Conservation (phyloP, 2,888 invertebrate genomes). For the Ischnura elegans region DNA sequence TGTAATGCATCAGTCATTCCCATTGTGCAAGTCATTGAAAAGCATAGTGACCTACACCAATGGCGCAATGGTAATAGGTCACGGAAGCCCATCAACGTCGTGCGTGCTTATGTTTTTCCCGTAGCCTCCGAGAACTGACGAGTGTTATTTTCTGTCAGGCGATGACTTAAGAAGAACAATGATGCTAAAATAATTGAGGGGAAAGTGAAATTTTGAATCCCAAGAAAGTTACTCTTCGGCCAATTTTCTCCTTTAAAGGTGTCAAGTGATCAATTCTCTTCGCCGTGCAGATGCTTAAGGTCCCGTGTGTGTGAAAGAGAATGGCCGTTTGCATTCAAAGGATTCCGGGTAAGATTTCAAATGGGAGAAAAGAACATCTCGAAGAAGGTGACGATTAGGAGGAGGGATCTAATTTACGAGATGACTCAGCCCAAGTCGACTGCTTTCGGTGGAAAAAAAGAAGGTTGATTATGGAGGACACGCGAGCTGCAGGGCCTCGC, state of each 20-base stretch:
- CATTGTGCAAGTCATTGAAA: not conserved
- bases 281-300: not conserved
- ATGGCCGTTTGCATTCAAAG: not conserved
- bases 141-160: not conserved
- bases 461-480: not conserved
- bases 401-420: not conserved
- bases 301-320: not conserved
- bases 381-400: not conserved
- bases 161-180: not conserved
- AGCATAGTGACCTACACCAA: not conserved
- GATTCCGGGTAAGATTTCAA: not conserved
- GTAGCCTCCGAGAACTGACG: not conserved
- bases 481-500: not conserved
- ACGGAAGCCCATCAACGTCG: not conserved
- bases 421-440: not conserved
- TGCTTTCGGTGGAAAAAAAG: not conserved
- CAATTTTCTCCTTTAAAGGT: not conserved
- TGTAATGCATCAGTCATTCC: not conserved
- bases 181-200: not conserved
- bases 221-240: not conserved
- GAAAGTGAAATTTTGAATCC: not conserved
- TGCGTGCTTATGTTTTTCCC: not conserved
- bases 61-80: not conserved
- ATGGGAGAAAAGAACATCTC: not conserved
- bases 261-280: not conserved